phyloP scores from a whole-genome alignment of 2,888 invertebrate species.

The Byasa hedistus region DNA sequence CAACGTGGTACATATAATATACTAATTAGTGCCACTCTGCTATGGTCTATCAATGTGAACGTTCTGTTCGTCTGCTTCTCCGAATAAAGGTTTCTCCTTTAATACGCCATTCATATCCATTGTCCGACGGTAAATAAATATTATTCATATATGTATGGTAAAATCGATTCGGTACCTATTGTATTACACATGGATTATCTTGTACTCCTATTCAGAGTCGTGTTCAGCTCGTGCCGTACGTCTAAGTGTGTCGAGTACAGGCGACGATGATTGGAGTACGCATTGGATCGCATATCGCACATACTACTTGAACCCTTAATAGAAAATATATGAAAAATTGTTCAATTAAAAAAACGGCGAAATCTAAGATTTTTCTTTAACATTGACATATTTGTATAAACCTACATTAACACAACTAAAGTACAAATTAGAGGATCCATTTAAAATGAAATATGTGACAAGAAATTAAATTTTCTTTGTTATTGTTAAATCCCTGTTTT shows the following conservation, averaged over 20 bases:
- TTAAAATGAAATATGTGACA: no score
- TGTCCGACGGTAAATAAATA: not conserved
- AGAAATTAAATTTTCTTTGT: no score
- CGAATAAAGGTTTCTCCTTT: no score
- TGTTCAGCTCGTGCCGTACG: not conserved
- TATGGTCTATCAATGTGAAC: no score
- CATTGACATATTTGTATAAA: no score
- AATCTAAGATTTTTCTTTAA: not conserved
- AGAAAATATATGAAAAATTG: not conserved
- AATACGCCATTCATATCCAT: not conserved
- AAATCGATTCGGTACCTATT: slow-evolving; percentile 12
- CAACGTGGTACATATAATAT: no score
- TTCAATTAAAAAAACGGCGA: not conserved
- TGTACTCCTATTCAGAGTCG: slow-evolving; percentile 17
- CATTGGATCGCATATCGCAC: slow-evolving; percentile 6
- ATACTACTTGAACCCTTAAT: slow-evolving; percentile 4
- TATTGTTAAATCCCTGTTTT: no score
- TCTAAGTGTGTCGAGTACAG: slow-evolving; percentile 21
- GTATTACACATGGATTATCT: slow-evolving; percentile 15
- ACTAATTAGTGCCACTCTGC: no score
- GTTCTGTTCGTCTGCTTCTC: no score
- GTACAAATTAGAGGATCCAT: no score
- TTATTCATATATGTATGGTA: not conserved
- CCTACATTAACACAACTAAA: no score
- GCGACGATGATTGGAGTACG: slow-evolving; percentile 15